Evolutionary conservation across 2,888 invertebrate genomes (phyloP).

Genomic region (Entomobrya proxima): DNA sequence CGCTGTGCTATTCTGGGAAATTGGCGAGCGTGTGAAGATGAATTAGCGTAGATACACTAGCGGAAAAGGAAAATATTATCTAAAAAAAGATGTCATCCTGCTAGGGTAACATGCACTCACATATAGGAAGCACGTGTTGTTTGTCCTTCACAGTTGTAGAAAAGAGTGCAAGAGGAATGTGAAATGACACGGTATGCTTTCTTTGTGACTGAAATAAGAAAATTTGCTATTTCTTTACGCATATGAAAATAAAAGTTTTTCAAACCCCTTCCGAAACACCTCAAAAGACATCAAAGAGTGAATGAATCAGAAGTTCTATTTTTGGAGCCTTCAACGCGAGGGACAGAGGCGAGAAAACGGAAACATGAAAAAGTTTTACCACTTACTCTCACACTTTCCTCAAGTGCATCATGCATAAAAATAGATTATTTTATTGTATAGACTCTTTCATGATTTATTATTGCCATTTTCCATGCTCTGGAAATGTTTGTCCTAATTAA

Average conservation of each 20-base stretch:
- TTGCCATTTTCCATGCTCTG: background rate
- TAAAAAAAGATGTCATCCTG: background rate
- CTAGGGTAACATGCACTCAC: background rate
- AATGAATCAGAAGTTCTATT: background rate
- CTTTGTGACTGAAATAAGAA: background rate
- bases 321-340: background rate
- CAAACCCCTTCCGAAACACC: background rate
- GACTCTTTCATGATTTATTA: background rate
- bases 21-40: background rate
- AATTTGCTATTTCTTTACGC: background rate
- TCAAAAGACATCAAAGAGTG: background rate
- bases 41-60: conserved; percentile 1
- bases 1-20: background rate
- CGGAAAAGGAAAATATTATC: conserved; percentile 23
- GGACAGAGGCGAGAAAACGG: background rate
- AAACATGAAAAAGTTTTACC: background rate
- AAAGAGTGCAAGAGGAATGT: background rate
- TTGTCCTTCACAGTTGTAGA: background rate
- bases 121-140: background rate
- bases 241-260: too few relatives aligned
- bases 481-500: too few relatives aligned
- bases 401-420: background rate
- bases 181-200: background rate
- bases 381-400: background rate
- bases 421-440: background rate